Evolutionary conservation across 1,140 invertebrate genomes (phyloP).

Genomic region (Macrostomum lignano): DNA sequence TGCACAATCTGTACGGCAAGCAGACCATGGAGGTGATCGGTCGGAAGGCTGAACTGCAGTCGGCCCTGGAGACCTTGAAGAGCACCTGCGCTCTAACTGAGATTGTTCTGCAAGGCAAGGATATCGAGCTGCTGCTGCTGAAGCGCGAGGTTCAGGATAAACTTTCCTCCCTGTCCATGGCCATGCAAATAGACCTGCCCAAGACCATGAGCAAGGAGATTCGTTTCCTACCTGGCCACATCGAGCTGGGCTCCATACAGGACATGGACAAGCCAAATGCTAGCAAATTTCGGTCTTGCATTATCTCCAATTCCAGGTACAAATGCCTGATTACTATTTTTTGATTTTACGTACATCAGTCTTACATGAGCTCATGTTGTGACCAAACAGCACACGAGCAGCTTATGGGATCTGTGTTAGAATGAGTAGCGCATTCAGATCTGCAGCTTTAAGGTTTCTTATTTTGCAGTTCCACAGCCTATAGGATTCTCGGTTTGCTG

Average conservation of each 20-base stretch:
- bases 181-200: conserved; percentile 19
- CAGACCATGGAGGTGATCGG: conserved; percentile 23
- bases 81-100: conserved; percentile 27
- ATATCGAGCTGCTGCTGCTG: conserved; percentile 26
- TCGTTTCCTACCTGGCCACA: conserved; percentile 15
- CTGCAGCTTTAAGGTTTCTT: too few relatives aligned
- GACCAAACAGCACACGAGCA: too few relatives aligned
- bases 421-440: too few relatives aligned
- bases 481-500: too few relatives aligned
- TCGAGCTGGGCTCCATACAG: conserved; percentile 18
- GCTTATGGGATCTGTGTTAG: too few relatives aligned
- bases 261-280: conserved; percentile 15
- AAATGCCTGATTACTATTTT: too few relatives aligned
- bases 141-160: conserved; percentile 28
- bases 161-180: conserved; percentile 15
- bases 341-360: too few relatives aligned
- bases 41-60: conserved; percentile 17
- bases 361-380: too few relatives aligned
- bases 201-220: conserved; percentile 17
- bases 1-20: conserved; percentile 20
- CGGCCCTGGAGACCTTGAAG: conserved; percentile 21
- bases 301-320: too few relatives aligned
- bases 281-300: too few relatives aligned
- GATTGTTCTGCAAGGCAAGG: conserved; percentile 26
- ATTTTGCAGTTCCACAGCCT: too few relatives aligned